phyloP scores from a whole-genome alignment of 1,140 invertebrate genomes.

The Drosophila malerkotliana region DNA sequence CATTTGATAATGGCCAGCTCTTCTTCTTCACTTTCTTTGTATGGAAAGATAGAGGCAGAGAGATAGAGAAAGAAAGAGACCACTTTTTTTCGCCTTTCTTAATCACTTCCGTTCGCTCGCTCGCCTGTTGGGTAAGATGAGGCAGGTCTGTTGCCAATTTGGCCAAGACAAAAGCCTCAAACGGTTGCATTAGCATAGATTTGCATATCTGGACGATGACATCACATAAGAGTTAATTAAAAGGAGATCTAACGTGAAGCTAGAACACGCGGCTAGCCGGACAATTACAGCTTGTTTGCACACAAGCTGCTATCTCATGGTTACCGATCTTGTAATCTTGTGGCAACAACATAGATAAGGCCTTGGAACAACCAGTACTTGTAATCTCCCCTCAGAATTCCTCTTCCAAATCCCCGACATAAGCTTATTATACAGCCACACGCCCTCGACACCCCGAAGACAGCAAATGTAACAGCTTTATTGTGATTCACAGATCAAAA shows the following conservation, averaged over 20 bases:
- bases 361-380: slow-evolving; percentile 11
- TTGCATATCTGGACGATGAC: slow-evolving; percentile 44
- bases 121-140: slow-evolving; percentile 65
- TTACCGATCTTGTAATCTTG: slow-evolving; percentile 34
- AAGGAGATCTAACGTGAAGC: slow-evolving; percentile 2
- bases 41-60: background rate
- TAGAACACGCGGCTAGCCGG: slow-evolving; percentile 17
- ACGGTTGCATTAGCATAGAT: slow-evolving; percentile 39
- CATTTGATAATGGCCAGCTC: background rate
- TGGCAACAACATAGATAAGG: slow-evolving; percentile 25
- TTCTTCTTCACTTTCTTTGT: slow-evolving; percentile 72
- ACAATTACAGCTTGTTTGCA: background rate
- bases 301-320: slow-evolving; percentile 11
- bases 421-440: slow-evolving; percentile 32
- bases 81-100: slow-evolving; percentile 54
- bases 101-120: slow-evolving; percentile 71
- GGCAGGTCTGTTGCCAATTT: slow-evolving; percentile 42
- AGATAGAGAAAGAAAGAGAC: slow-evolving; percentile 4
- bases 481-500: slow-evolving; percentile 46
- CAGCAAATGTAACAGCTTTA: slow-evolving; percentile 35
- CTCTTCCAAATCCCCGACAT: slow-evolving; percentile 7
- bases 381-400: slow-evolving; percentile 35
- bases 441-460: slow-evolving; percentile 19
- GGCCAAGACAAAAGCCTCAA: slow-evolving; percentile 38
- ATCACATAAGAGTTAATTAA: slow-evolving; percentile 35